Evolutionary conservation across 2,113 vertebrate species (phyloP).

Genomic region (Vanacampus margaritifer): DNA sequence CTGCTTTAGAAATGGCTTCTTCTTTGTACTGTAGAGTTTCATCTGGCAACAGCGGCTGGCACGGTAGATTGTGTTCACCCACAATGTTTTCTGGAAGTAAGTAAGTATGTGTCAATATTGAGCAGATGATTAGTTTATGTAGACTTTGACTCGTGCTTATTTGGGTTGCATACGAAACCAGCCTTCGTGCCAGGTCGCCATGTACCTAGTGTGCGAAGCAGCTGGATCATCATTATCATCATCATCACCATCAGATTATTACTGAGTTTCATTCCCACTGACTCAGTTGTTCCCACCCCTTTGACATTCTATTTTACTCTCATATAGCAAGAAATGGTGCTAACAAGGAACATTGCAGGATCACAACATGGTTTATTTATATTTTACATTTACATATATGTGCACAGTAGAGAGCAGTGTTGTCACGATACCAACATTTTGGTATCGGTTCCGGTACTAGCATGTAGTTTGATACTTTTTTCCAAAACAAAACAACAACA

Average conservation of each 20-base stretch:
- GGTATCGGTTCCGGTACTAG: too few species aligned
- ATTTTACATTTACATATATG: background rate
- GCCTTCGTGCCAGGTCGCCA: background rate
- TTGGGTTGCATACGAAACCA: background rate
- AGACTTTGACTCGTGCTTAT: background rate
- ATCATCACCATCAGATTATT: background rate
- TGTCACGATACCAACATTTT: too few species aligned
- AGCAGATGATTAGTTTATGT: background rate
- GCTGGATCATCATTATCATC: slow-evolving; percentile 12
- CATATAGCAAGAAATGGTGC: background rate
- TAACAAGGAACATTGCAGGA: background rate
- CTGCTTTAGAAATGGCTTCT: too few species aligned
- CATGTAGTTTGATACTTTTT: too few species aligned
- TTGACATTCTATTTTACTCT: slow-evolving; percentile 15
- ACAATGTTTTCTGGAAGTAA: too few species aligned
- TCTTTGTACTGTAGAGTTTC: too few species aligned
- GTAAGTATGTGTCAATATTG: background rate
- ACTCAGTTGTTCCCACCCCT: slow-evolving; percentile 16
- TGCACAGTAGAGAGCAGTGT: too few species aligned
- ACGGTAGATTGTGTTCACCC: too few species aligned
- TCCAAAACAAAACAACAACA: too few species aligned
- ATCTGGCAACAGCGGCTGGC: too few species aligned
- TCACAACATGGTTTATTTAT: background rate
- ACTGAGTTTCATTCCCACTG: slow-evolving; percentile 24
- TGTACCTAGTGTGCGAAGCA: slow-evolving; percentile 17